Percentiles rank a stretch among this genome's conserved stretches.
phyloP scores from a whole-genome alignment of 2,797 vertebrate species.

The Euthynnus affinis region DNA sequence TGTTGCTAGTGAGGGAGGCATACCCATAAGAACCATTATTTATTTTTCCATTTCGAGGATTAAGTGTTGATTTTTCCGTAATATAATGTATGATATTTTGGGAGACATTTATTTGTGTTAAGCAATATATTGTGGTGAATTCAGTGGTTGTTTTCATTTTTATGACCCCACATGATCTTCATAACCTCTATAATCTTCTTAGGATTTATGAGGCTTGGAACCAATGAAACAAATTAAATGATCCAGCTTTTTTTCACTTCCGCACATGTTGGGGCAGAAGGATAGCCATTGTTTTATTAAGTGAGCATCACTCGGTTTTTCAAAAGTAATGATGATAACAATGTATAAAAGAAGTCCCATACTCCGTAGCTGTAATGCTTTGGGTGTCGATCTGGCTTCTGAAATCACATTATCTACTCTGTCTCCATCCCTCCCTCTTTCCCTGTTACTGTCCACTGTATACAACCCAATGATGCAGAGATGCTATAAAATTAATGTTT shows the following conservation, averaged over 20 bases:
- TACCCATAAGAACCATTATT: background rate
- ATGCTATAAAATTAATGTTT: constrained; percentile 56
- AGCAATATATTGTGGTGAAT: constrained; percentile 38
- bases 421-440: constrained; percentile 8
- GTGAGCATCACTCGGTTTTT: constrained; percentile 31
- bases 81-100: background rate
- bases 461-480: constrained; percentile 37
- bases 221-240: constrained; percentile 61
- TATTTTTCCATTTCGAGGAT: background rate
- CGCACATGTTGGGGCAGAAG: constrained; percentile 23
- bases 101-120: constrained; percentile 11
- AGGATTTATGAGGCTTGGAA: constrained; percentile 66
- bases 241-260: constrained; percentile 43
- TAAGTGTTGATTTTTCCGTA: constrained; percentile 12
- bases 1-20: background rate
- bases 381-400: constrained; percentile 33
- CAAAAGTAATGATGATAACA: constrained; percentile 5
- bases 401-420: constrained; percentile 41
- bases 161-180: constrained; percentile 63
- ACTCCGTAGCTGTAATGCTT: background rate
- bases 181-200: constrained; percentile 67
- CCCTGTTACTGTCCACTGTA: constrained; percentile 33
- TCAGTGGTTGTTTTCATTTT: constrained; percentile 54
- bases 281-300: constrained; percentile 31
- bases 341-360: constrained; percentile 13